Percentiles rank a stretch among this genome's conserved stretches.
phyloP scores from a whole-genome alignment of 2,888 invertebrate species.

The Andrena flavipes region DNA sequence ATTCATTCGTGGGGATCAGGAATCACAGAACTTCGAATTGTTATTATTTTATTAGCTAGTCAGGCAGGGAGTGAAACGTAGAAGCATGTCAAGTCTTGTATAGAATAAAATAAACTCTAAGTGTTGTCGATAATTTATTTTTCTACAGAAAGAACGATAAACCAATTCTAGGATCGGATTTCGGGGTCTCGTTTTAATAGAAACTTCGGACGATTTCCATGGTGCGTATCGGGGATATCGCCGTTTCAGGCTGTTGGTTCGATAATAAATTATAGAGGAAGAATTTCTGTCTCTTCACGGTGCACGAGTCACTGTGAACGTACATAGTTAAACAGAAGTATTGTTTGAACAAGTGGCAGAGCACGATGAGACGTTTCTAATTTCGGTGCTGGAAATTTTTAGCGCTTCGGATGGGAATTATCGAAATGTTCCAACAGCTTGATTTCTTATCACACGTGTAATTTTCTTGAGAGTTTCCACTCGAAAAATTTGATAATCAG shows the following conservation, averaged over 20 bases:
- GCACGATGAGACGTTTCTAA: neutral
- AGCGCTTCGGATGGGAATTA: neutral
- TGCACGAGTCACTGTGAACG: conserved; percentile 11
- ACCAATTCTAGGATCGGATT: neutral
- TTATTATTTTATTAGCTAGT: neutral
- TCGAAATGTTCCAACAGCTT: neutral
- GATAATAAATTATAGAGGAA: conserved; percentile 55
- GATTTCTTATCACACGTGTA: conserved; percentile 7
- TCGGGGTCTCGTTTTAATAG: neutral
- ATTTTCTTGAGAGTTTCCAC: neutral
- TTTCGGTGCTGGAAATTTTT: conserved; percentile 13
- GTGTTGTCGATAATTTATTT: neutral
- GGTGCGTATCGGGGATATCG: conserved; percentile 42
- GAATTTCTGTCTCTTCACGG: conserved; percentile 42
- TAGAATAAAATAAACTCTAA: neutral
- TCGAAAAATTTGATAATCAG: neutral
- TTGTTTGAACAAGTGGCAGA: conserved; percentile 29
- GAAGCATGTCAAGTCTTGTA: neutral
- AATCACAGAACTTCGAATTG: neutral
- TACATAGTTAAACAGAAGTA: neutral
- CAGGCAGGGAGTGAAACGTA: neutral
- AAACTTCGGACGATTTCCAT: neutral
- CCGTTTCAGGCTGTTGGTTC: conserved; percentile 44
- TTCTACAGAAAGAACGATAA: neutral
- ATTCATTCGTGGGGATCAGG: no score